These are phyloP conservation scores for Hirtodrosophila cameraria DNA, from an alignment of 2,888 invertebrate genomes.

Conservation along the genomic window DNA sequence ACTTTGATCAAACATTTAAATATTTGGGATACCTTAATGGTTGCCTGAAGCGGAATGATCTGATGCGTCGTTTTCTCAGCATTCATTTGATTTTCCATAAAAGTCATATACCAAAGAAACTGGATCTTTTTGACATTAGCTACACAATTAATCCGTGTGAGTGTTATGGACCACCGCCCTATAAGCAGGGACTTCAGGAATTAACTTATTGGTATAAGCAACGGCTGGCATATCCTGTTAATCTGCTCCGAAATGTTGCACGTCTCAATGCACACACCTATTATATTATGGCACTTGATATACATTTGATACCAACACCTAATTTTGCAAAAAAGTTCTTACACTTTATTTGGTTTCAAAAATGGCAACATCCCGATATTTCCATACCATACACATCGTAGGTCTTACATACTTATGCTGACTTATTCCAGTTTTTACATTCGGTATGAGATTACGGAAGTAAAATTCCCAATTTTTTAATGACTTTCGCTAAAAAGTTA, in stretches of 20 bases:
- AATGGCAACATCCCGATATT: neutral
- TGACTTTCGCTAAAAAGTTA: no score
- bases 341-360: slow-evolving; percentile 86
- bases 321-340: slow-evolving; percentile 90
- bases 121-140: slow-evolving; percentile 11
- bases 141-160: neutral
- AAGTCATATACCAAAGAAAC: slow-evolving; percentile 85
- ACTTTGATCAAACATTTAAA: slow-evolving; percentile 19
- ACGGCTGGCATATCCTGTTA: slow-evolving; percentile 92
- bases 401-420: neutral
- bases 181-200: neutral
- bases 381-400: slow-evolving; percentile 11
- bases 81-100: slow-evolving; percentile 87
- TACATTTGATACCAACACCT: slow-evolving; percentile 92
- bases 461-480: no score
- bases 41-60: slow-evolving; percentile 6
- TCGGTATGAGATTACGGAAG: no score
- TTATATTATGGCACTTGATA: slow-evolving; percentile 91
- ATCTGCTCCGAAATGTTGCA: slow-evolving; percentile 92
- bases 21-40: slow-evolving; percentile 17
- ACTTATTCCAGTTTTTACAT: no score
- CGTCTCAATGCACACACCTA: slow-evolving; percentile 90
- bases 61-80: slow-evolving; percentile 84
- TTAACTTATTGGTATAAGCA: slow-evolving; percentile 71
- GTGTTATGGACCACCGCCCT: neutral